Evolutionary conservation across 2,797 vertebrate species (phyloP).

Genomic region (Rallus crepitans): DNA sequence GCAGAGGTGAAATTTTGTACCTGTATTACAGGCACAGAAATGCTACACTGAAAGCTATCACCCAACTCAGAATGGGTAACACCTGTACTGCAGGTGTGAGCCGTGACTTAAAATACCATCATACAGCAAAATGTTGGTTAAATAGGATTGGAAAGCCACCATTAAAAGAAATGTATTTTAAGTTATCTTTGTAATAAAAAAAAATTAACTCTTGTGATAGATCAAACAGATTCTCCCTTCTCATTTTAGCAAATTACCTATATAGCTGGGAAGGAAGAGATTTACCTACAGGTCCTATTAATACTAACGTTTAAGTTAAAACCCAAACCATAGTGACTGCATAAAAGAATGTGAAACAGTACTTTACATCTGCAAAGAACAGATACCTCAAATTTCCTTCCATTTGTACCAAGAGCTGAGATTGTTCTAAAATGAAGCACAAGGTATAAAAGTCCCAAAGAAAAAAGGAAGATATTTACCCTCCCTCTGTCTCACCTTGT

Average conservation of each 20-base stretch:
- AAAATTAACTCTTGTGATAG: not conserved
- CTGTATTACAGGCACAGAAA: not conserved
- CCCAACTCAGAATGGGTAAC: not conserved
- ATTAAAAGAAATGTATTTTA: not conserved
- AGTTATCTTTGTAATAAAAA: not conserved
- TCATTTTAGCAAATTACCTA: not conserved
- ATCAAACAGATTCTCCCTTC: not conserved
- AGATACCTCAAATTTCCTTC: not conserved
- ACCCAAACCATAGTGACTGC: not conserved
- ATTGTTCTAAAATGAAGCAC: not conserved
- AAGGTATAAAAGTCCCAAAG: not conserved
- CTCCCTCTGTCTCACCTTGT: conserved; percentile 85
- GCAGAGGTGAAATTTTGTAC: not conserved
- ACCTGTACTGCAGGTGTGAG: not conserved
- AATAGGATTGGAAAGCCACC: not conserved
- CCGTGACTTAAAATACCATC: not conserved
- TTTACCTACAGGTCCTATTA: not conserved
- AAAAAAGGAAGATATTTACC: not conserved
- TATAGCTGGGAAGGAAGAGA: not conserved
- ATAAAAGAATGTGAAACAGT: not conserved
- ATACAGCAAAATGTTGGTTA: not conserved
- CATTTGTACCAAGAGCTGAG: not conserved
- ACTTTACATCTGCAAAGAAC: not conserved
- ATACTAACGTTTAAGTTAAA: not conserved
- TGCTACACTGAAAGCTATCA: not conserved